phyloP scores from a whole-genome alignment of 2,797 vertebrate species.

The Rousettus madagascariensis region DNA sequence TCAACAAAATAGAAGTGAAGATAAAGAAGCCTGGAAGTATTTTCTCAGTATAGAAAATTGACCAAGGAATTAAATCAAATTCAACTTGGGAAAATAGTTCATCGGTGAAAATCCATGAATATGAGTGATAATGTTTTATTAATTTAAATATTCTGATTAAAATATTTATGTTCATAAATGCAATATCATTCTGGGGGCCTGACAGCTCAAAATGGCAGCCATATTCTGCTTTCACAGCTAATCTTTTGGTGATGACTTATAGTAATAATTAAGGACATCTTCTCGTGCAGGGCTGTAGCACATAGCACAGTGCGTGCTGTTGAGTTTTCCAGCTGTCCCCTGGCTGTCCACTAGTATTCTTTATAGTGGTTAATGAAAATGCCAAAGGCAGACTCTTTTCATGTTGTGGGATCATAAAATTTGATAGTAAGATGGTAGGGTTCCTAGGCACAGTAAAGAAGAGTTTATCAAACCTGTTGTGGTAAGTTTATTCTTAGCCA shows the following conservation, averaged over 20 bases:
- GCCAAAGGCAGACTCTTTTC: neutral
- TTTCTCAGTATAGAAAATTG: slow-evolving; percentile 14
- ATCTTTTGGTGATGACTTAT: neutral
- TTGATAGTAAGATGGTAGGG: neutral
- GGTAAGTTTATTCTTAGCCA: slow-evolving; percentile 15
- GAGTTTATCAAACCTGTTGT: neutral
- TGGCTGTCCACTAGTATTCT: neutral
- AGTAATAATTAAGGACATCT: neutral
- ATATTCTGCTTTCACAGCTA: neutral
- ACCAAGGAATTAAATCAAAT: neutral
- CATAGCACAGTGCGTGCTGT: neutral
- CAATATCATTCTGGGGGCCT: neutral
- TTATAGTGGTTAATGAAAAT: neutral
- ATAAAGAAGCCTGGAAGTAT: slow-evolving; percentile 22
- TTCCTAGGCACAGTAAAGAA: neutral
- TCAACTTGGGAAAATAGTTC: neutral
- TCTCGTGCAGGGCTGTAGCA: neutral
- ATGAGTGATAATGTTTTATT: slow-evolving; percentile 14
- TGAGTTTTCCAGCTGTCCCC: neutral
- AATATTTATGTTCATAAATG: slow-evolving; percentile 3
- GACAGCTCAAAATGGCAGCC: neutral
- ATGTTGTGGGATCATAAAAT: neutral
- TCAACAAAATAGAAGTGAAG: slow-evolving; percentile 23
- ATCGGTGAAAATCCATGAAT: neutral
- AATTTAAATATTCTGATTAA: slow-evolving; percentile 17